A percentile compares a stretch with the other conserved stretches of the same genome.
phyloP scores from a whole-genome alignment of 1,140 invertebrate species.

The Papilio machaon region DNA sequence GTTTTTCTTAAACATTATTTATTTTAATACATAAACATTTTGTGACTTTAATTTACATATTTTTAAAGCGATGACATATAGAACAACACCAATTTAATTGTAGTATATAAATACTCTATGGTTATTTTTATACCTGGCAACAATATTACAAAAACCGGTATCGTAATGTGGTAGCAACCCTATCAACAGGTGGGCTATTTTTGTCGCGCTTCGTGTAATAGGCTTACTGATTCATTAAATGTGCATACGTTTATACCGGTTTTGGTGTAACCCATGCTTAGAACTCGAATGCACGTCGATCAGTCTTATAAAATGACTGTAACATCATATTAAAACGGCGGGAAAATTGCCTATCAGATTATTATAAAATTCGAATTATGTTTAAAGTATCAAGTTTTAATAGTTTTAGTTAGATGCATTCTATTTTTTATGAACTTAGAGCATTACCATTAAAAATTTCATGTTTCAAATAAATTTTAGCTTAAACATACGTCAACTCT shows the following conservation, averaged over 20 bases:
- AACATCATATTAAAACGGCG: neutral
- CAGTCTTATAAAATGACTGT: constrained; percentile 19
- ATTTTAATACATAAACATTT: too few species aligned
- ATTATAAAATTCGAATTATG: neutral
- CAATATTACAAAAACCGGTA: constrained; percentile 10
- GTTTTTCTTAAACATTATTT: too few species aligned
- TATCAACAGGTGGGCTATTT: constrained; percentile 28
- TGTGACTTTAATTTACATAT: too few species aligned
- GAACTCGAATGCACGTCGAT: neutral
- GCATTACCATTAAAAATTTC: too few species aligned
- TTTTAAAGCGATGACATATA: too few species aligned
- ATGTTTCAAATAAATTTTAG: too few species aligned
- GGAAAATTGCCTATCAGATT: constrained; percentile 1
- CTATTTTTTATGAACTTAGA: neutral
- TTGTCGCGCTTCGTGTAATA: constrained; percentile 29
- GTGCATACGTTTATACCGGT: constrained; percentile 30
- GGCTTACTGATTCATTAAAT: constrained; percentile 36
- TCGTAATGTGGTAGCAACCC: constrained; percentile 17
- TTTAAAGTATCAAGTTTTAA: neutral
- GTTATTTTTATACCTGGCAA: neutral
- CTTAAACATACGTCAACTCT: too few species aligned
- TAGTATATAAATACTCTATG: neutral
- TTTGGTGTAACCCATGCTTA: constrained; percentile 33
- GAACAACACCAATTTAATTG: neutral
- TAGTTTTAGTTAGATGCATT: neutral